Percentiles rank a stretch among this genome's conserved stretches.
These are phyloP conservation scores for Numenius phaeopus DNA, from an alignment of 2,797 vertebrate species.

Conservation along the genomic window DNA sequence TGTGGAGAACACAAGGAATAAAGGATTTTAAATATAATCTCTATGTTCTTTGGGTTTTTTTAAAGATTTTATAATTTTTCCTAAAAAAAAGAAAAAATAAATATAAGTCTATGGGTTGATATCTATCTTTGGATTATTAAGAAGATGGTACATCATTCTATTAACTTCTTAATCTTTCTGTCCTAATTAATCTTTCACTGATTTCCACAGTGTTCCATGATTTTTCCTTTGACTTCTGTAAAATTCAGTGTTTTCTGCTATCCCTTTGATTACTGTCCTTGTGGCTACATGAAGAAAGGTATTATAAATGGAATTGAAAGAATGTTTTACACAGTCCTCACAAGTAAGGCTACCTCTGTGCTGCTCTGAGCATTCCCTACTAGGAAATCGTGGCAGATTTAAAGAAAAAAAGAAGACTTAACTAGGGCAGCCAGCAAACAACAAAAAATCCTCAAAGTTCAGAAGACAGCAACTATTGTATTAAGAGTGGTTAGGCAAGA, in stretches of 20 bases:
- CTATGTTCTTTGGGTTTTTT: not conserved
- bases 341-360: not conserved
- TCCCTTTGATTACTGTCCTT: not conserved
- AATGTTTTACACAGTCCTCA: not conserved
- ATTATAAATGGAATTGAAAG: not conserved
- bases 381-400: not conserved
- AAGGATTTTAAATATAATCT: not conserved
- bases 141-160: not conserved
- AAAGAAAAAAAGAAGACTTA: not conserved
- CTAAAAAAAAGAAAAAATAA: not conserved
- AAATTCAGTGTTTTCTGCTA: not conserved
- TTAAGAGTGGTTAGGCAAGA: not conserved
- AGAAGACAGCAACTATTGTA: conserved; percentile 5
- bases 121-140: not conserved
- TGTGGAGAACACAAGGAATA: not conserved
- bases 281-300: not conserved
- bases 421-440: conserved; percentile 17
- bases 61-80: no score
- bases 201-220: not conserved
- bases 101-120: not conserved
- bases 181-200: not conserved
- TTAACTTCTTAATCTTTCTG: not conserved
- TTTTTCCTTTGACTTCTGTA: not conserved
- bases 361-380: not conserved
- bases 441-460: not conserved